Evolutionary conservation across 2,113 vertebrate genomes (phyloP).

Genomic region (Cairina moschata): DNA sequence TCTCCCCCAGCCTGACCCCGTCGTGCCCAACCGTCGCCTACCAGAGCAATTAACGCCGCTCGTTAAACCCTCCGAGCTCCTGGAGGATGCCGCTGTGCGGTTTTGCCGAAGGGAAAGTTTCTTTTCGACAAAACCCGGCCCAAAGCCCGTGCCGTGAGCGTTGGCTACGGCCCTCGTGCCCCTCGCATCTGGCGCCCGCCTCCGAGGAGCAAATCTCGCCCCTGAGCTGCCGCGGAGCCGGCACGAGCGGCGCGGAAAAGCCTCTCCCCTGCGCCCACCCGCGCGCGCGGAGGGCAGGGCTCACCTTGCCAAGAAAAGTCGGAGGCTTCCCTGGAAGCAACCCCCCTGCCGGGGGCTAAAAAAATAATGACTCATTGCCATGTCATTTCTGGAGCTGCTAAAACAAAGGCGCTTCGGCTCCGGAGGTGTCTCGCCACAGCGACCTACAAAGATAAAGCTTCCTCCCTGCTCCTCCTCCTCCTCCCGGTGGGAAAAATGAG

Average conservation of each 20-base stretch:
- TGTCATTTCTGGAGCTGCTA: slow-evolving; percentile 34
- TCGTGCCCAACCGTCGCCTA: neutral
- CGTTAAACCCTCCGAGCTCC: neutral
- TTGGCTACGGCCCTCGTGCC: fast-evolving
- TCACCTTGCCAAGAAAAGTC: slow-evolving; percentile 2
- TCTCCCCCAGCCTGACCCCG: neutral
- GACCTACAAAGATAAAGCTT: slow-evolving; percentile 14
- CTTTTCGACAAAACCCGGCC: neutral
- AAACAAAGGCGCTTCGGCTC: neutral
- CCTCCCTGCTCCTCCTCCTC: neutral
- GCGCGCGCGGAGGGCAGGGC: neutral
- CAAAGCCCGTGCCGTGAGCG: fast-evolving
- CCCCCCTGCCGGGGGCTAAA: neutral
- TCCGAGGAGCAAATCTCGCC: neutral
- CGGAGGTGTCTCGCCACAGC: neutral
- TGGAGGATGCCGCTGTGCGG: neutral
- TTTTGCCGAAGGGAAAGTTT: neutral
- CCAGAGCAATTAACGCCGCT: neutral
- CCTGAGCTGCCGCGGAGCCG: neutral
- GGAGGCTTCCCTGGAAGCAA: neutral
- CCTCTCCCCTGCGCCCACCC: neutral
- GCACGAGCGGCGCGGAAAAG: neutral
- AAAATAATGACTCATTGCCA: slow-evolving; percentile 34
- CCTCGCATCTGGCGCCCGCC: fast-evolving
- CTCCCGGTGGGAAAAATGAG: neutral